phyloP scores from a whole-genome alignment of 2,888 invertebrate species.

The Cephus rjabovi region DNA sequence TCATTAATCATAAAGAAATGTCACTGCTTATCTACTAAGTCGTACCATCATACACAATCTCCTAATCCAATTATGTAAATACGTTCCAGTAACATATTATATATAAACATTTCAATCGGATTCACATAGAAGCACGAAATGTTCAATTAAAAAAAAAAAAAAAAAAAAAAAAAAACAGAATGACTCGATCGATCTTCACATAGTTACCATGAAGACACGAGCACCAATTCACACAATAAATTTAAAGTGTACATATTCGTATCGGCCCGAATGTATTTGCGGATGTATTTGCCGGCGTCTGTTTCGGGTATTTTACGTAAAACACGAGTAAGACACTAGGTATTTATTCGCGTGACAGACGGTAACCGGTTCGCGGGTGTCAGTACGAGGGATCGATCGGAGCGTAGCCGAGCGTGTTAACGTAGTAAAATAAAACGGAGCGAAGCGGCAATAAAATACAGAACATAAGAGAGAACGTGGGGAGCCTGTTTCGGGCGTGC shows the following conservation, averaged over 20 bases:
- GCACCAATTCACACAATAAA: not conserved
- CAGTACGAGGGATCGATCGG: not conserved
- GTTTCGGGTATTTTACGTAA: not conserved
- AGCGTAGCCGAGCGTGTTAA: not conserved
- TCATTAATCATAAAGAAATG: not conserved
- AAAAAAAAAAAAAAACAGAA: not conserved
- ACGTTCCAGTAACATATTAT: not conserved
- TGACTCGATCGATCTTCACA: not conserved
- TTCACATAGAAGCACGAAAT: not conserved
- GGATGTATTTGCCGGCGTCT: not conserved
- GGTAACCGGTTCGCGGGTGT: not conserved
- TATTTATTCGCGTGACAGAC: not conserved
- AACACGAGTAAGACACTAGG: not conserved
- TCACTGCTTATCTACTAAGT: not conserved
- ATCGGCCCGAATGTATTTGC: not conserved
- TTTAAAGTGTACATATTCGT: not conserved
- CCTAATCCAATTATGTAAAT: not conserved
- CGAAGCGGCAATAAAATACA: not conserved
- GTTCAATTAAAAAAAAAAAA: not conserved
- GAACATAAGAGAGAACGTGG: constrained; percentile 15
- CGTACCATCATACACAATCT: not conserved
- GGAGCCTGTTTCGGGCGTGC: constrained; percentile 30
- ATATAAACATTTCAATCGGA: not conserved
- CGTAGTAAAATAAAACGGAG: not conserved
- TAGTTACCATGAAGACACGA: not conserved